phyloP scores from a whole-genome alignment of 2,888 invertebrate species.

The Gandaritis pyraliata region DNA sequence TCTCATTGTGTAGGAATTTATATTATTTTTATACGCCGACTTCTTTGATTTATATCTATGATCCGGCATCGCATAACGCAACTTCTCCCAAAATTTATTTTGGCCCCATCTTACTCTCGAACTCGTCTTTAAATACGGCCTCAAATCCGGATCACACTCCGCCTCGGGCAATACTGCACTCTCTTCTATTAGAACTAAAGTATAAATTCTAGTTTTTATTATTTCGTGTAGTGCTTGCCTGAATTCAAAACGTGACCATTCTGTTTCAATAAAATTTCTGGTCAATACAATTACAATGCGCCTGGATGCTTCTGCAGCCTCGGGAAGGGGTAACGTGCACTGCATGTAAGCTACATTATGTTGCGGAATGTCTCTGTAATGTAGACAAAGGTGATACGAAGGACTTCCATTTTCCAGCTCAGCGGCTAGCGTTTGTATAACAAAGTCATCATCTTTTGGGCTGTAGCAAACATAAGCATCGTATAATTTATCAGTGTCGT shows the following conservation, averaged over 20 bases:
- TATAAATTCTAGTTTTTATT: conserved; percentile 91
- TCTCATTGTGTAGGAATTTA: conserved; percentile 93
- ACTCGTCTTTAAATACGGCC: conserved; percentile 94
- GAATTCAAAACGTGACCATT: conserved; percentile 96
- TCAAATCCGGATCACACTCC: conserved; percentile 93
- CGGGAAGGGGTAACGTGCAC: conserved; percentile 89
- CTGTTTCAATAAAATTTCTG: conserved; percentile 94
- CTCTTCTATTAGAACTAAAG: conserved; percentile 94
- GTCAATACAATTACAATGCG: conserved; percentile 94
- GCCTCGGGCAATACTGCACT: conserved; percentile 91
- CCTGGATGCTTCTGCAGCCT: conserved; percentile 95
- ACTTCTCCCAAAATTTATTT: conserved; percentile 96
- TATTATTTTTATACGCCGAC: conserved; percentile 89
- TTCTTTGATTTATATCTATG: conserved; percentile 79
- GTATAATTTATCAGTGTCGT: conserved; percentile 94
- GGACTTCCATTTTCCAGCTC: conserved; percentile 93
- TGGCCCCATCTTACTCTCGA: conserved; percentile 94
- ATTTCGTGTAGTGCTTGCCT: conserved; percentile 95
- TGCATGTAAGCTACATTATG: conserved; percentile 88
- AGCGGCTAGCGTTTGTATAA: conserved; percentile 92
- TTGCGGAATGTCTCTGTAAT: conserved; percentile 93
- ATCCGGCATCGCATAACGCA: conserved; percentile 94
- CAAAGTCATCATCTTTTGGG: conserved; percentile 96
- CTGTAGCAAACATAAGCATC: conserved; percentile 98
- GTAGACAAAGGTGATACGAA: conserved; percentile 93